These are phyloP conservation scores for Promerops cafer DNA, from an alignment of 2,113 vertebrate species.

Conservation along the genomic window DNA sequence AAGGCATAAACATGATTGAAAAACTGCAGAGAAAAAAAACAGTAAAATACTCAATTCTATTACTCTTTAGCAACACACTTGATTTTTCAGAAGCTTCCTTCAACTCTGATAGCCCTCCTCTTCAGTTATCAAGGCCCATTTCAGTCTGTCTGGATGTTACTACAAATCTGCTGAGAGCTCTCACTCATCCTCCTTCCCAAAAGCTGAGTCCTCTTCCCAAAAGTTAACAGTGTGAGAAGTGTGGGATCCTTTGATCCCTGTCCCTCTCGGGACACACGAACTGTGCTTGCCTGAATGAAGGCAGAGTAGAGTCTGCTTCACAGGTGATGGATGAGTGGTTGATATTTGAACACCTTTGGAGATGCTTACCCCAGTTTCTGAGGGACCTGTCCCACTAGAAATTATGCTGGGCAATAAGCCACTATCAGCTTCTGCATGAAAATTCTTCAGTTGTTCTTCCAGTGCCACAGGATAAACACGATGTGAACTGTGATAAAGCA, in stretches of 20 bases:
- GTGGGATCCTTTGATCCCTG: neutral
- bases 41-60: neutral
- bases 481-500: neutral
- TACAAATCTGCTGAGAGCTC: neutral
- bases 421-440: neutral
- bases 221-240: neutral
- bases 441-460: neutral
- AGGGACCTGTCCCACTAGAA: neutral
- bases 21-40: neutral
- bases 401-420: neutral
- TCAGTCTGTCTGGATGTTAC: neutral
- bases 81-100: neutral
- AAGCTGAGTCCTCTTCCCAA: neutral
- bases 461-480: neutral
- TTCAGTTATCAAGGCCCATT: neutral
- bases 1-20: neutral
- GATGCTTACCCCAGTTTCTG: neutral
- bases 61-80: neutral
- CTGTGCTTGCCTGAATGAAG: neutral
- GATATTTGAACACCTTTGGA: neutral
- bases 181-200: neutral
- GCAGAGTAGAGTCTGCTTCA: neutral
- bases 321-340: neutral
- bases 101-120: neutral
- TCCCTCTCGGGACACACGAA: accelerated